A percentile compares a stretch with the other conserved stretches of the same genome.
Evolutionary conservation across 1,140 invertebrate species (phyloP).

Genomic region (Drosophila oshimai): DNA sequence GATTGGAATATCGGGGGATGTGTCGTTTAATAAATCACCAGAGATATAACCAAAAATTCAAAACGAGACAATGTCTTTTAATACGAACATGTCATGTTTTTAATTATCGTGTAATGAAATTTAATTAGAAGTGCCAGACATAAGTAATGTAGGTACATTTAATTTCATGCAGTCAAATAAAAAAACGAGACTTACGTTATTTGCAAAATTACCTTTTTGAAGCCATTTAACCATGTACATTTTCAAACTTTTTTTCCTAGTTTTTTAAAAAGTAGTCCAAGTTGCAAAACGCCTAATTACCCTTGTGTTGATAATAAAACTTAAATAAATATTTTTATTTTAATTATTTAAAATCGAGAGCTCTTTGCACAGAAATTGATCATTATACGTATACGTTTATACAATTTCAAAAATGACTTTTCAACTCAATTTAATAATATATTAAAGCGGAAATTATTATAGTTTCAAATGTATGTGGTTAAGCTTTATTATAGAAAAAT

Average conservation of each 20-base stretch:
- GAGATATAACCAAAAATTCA: background rate
- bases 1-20: constrained; percentile 1
- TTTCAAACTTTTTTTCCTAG: no score
- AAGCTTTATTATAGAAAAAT: background rate
- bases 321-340: background rate
- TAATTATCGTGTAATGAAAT: background rate
- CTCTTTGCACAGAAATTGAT: no score
- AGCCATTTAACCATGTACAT: no score
- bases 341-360: no score
- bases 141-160: no score
- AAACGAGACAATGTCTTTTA: no score
- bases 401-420: background rate
- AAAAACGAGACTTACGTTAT: no score
- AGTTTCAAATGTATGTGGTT: background rate
- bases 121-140: no score
- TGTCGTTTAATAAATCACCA: background rate
- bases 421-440: background rate
- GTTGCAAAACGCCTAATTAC: background rate
- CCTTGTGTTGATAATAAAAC: no score
- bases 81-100: background rate
- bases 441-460: background rate
- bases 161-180: no score
- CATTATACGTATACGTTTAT: no score
- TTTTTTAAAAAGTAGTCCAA: background rate
- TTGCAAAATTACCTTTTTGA: no score